Percentiles rank a stretch among this genome's conserved stretches.
These are phyloP conservation scores for Ectemnius lituratus DNA, from an alignment of 2,888 invertebrate species.

Conservation along the genomic window DNA sequence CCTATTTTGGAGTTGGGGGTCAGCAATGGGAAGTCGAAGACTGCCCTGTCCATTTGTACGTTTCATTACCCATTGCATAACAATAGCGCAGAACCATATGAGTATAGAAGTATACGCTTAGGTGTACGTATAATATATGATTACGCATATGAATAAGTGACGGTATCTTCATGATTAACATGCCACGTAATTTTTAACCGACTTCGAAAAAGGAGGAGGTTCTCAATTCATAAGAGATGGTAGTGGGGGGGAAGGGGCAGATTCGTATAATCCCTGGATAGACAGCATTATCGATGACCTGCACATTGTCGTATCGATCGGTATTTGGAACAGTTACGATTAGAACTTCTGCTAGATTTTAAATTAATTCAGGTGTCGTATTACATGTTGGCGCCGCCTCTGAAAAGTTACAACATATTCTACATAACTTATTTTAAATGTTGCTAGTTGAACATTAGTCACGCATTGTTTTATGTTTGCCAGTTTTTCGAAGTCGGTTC, in stretches of 20 bases:
- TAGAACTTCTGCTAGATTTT: too few relatives aligned
- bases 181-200: constrained; percentile 28
- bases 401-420: too few relatives aligned
- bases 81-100: constrained; percentile 33
- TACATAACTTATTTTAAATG: too few relatives aligned
- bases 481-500: background rate
- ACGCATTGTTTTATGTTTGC: background rate
- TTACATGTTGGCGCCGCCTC: too few relatives aligned
- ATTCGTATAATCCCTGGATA: too few relatives aligned
- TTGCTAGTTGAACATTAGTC: background rate
- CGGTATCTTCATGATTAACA: constrained; percentile 42
- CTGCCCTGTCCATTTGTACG: constrained; percentile 62
- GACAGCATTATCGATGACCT: too few relatives aligned
- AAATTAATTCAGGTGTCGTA: too few relatives aligned
- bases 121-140: constrained; percentile 5
- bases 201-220: too few relatives aligned
- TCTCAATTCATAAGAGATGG: too few relatives aligned
- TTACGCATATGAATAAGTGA: constrained; percentile 25
- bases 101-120: constrained; percentile 27
- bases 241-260: too few relatives aligned
- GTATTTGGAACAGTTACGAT: too few relatives aligned
- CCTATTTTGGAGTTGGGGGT: constrained; percentile 47
- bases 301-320: too few relatives aligned
- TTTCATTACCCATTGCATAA: constrained; percentile 58
- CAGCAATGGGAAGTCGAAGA: constrained; percentile 46